Base-by-base conservation (phyloP, 1,140 invertebrate species). In the Hirudo medicinalis region DNA sequence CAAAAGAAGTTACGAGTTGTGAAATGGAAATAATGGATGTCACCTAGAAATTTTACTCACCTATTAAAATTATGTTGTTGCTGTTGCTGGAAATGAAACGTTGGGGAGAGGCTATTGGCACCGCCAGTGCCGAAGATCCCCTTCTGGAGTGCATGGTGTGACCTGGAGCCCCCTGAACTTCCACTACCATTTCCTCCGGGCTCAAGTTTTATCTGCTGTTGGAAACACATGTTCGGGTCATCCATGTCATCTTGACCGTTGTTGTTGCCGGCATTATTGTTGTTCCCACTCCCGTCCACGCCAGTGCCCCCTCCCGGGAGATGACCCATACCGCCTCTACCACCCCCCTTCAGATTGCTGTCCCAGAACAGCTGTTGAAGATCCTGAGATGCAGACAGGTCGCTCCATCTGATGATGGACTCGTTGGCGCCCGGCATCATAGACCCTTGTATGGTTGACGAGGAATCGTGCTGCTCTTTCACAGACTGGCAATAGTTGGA, bases 121-220 rank as follows among this genome's bases (percentile, higher is more conserved):
- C 57, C 29, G 13, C 29, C 29, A 0, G 22, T 63, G 22, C 57
- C 22, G 57, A 22, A 22, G 29, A 22, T 63, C 43, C 43, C 43
- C 43, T 49, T 49, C 43, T 49, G 43, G 43, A 49, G 43, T 49
- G 15, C 43, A 0, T 5, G 43, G 13, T 49, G 43, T 9, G 43
- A 49, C 43, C 43, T 49, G 11, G 43, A 49, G 11, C 57, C 57
- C 11, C 57, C 57, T 15, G 29, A 22, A 32, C 22, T 32, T 6
- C 57, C 57, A 11, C 29, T 63, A 11, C 57, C 29, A n/a, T 63
- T 63, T 25, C 57, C 57, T 22, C 57, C 57, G 22, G 57, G 57
- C 29, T 63, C 57, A 15, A 63, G 57, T 63, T 63, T 63, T 22
- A 63, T 63, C 11, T 63, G 57, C 29, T 63, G 57, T 63, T 63